Percentiles rank a stretch among this genome's conserved stretches.
These are phyloP conservation scores for Leptatherina wallacei DNA, from an alignment of 2,797 vertebrate genomes.

Conservation along the genomic window DNA sequence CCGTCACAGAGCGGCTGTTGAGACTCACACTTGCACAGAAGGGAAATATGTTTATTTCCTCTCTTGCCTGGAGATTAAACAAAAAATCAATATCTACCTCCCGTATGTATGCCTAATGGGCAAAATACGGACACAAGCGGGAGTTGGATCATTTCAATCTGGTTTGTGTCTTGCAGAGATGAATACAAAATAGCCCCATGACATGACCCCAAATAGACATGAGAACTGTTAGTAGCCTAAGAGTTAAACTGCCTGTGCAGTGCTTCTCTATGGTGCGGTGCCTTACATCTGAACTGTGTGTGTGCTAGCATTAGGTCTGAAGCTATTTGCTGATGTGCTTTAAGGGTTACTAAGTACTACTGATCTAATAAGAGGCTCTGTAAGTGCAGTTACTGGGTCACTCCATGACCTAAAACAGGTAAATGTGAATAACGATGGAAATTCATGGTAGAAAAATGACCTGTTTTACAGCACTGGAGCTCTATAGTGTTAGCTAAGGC, in stretches of 20 bases:
- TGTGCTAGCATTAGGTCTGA: neutral
- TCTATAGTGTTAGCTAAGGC: neutral
- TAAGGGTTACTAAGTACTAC: neutral
- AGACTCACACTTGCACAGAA: conserved; percentile 1
- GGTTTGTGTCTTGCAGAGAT: too few species aligned
- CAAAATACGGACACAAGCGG: too few species aligned
- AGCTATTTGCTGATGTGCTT: neutral
- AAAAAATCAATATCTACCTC: neutral
- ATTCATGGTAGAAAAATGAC: neutral
- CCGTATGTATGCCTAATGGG: neutral
- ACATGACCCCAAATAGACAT: too few species aligned
- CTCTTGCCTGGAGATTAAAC: neutral
- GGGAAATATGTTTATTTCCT: neutral
- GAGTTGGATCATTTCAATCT: too few species aligned
- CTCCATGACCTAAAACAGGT: neutral
- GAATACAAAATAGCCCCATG: too few species aligned
- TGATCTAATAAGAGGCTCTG: neutral
- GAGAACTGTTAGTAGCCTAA: neutral
- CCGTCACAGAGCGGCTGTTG: neutral
- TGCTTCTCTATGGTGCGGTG: neutral
- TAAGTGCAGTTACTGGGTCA: neutral
- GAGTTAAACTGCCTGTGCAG: neutral
- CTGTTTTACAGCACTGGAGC: neutral
- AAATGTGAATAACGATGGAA: neutral
- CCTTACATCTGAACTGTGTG: neutral